Conservation (phyloP, 2,113 vertebrate species). For the Pterocles gutturalis region DNA sequence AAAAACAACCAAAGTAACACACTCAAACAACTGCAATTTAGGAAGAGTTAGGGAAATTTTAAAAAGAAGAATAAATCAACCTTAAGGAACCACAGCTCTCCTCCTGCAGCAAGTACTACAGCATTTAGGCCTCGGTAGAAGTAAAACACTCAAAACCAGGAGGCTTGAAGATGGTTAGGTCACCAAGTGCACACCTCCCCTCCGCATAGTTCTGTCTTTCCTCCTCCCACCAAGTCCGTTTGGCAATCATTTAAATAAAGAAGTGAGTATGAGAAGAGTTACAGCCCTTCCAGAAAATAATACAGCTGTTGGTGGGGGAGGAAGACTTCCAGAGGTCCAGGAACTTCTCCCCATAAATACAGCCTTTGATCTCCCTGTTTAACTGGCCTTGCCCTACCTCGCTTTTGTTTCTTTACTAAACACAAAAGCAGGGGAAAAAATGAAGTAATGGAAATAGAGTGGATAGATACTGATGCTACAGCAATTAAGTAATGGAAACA, state of each 20-base stretch:
- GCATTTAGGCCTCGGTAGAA: not conserved
- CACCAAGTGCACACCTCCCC: accelerated
- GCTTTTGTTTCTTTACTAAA: not conserved
- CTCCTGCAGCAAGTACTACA: not conserved
- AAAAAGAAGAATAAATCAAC: not conserved
- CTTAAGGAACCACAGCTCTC: not conserved
- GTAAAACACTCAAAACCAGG: not conserved
- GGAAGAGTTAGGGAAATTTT: not conserved
- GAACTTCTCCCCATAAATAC: not conserved
- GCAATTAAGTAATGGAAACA: not conserved
- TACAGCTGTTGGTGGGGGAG: not conserved
- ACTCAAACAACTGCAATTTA: not conserved
- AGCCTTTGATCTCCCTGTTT: not conserved
- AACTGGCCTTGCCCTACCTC: not conserved
- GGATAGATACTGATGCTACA: not conserved
- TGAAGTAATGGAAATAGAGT: not conserved
- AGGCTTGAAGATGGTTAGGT: not conserved
- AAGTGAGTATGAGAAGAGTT: not conserved
- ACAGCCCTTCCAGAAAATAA: not conserved
- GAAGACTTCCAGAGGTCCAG: not conserved
- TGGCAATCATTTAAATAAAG: not conserved
- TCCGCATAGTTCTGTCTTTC: accelerated
- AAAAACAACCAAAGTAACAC: not conserved
- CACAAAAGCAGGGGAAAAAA: not conserved
- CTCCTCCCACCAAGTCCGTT: not conserved